A percentile compares a stretch with the other conserved stretches of the same genome.
Conservation (phyloP, 1,140 invertebrate genomes). For the Dendroctonus ponderosae region DNA sequence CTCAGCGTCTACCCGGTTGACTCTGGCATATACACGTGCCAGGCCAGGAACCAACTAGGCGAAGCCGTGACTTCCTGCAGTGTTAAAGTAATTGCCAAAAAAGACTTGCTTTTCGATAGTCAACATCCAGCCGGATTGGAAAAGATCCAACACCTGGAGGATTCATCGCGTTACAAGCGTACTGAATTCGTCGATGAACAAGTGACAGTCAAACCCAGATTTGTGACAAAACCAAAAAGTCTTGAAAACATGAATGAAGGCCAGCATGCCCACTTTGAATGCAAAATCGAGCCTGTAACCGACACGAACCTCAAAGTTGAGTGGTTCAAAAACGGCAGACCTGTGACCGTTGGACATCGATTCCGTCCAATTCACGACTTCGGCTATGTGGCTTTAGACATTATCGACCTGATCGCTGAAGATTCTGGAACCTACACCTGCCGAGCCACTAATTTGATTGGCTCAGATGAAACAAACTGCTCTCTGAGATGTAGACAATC, state of each 20-base stretch:
- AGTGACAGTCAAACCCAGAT: conserved; percentile 77
- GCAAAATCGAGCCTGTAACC: conserved; percentile 93
- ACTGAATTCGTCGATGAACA: conserved; percentile 80
- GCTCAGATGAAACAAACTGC: conserved; percentile 81
- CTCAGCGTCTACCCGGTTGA: conserved; percentile 95
- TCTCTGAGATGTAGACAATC: conserved; percentile 69
- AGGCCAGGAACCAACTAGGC: conserved; percentile 86
- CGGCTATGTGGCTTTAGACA: conserved; percentile 90
- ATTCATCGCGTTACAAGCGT: conserved; percentile 80
- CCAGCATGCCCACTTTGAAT: conserved; percentile 95
- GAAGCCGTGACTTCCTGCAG: conserved; percentile 93
- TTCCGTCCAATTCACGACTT: conserved; percentile 95
- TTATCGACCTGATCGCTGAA: conserved; percentile 88
- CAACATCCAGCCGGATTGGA: conserved; percentile 85
- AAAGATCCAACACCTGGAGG: conserved; percentile 89
- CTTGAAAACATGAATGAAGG: conserved; percentile 84
- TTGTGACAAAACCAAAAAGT: conserved; percentile 82
- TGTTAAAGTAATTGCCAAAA: conserved; percentile 83
- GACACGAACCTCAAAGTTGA: conserved; percentile 91
- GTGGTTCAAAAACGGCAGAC: conserved; percentile 90
- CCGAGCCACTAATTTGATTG: conserved; percentile 83
- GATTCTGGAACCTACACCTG: conserved; percentile 94
- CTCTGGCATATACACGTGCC: conserved; percentile 93
- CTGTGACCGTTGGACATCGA: conserved; percentile 83
- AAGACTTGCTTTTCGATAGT: conserved; percentile 78